These are phyloP conservation scores for Pithys albifrons DNA, from an alignment of 2,113 vertebrate species.

Conservation along the genomic window DNA sequence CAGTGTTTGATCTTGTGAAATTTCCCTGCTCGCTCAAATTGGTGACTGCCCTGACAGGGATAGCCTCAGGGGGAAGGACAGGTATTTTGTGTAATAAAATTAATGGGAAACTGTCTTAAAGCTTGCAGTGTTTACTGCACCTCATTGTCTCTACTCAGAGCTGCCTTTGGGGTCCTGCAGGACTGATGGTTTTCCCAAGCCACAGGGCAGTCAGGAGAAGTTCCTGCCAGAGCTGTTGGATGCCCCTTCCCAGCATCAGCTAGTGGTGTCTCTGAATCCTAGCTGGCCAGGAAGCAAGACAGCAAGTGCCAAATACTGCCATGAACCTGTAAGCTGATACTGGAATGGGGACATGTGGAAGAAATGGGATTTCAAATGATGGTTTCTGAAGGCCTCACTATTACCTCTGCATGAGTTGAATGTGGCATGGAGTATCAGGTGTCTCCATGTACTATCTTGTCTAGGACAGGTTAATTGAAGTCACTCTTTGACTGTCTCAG, in stretches of 20 bases:
- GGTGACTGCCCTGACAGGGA: not conserved
- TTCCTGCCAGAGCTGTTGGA: not conserved
- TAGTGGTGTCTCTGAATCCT: not conserved
- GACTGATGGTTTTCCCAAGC: not conserved
- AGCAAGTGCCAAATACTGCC: not conserved
- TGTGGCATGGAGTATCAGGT: not conserved
- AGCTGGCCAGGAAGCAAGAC: not conserved
- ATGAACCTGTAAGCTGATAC: not conserved
- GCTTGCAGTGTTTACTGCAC: not conserved
- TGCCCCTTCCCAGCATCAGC: not conserved
- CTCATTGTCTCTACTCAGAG: not conserved
- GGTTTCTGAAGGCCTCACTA: not conserved
- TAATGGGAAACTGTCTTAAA: not conserved
- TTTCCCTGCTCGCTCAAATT: not conserved
- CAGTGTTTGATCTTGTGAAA: not conserved
- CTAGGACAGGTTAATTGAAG: not conserved
- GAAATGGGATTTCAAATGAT: not conserved
- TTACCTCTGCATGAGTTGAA: not conserved
- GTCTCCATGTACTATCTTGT: not conserved
- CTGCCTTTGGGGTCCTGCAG: not conserved
- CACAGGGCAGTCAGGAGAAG: not conserved
- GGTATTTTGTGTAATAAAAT: not conserved
- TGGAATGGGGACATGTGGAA: not conserved
- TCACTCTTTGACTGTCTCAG: not conserved
- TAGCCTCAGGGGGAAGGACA: not conserved